Conservation (phyloP, 92 coral and sea anemone species). For the Parazoanthus swiftii region DNA sequence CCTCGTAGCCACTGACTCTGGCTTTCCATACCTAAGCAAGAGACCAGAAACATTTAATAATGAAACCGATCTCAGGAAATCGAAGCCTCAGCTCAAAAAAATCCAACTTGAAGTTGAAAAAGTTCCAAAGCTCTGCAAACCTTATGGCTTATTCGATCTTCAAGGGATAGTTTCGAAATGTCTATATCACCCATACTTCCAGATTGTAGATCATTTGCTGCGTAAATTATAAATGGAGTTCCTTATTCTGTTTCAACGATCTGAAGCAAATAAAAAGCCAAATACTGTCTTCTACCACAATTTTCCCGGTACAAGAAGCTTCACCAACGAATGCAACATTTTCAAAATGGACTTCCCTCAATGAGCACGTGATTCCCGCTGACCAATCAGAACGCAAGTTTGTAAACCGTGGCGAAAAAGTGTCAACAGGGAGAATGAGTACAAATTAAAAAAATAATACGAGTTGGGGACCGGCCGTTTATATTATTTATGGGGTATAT, state of each 20-base stretch:
- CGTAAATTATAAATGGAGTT: neutral
- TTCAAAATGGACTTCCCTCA: conserved; percentile 80
- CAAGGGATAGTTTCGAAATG: conserved; percentile 81
- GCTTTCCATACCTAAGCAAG: conserved; percentile 95
- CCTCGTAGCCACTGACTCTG: conserved; percentile 95
- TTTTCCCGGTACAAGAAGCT: conserved; percentile 39
- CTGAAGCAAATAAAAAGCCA: neutral
- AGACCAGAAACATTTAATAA: conserved; percentile 2
- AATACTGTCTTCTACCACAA: neutral
- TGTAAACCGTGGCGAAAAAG: no score
- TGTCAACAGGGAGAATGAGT: no score
- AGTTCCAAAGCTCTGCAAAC: conserved; percentile 24
- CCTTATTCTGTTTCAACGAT: neutral
- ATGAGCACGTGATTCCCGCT: conserved; percentile 66
- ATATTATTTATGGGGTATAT: no score
- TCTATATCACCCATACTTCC: conserved; percentile 86
- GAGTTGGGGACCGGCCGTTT: no score
- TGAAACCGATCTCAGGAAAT: conserved; percentile 5
- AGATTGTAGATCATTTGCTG: conserved; percentile 13
- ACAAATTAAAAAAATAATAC: no score
- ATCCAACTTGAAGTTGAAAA: neutral
- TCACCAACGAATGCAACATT: conserved; percentile 42
- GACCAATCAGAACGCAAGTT: conserved; percentile 67
- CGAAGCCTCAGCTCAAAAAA: conserved; percentile 15
- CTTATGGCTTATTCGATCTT: conserved; percentile 89